Percentiles rank a stretch among this genome's conserved stretches.
These are phyloP conservation scores for Megalops atlanticus DNA, from an alignment of 2,113 vertebrate genomes.

Conservation along the genomic window DNA sequence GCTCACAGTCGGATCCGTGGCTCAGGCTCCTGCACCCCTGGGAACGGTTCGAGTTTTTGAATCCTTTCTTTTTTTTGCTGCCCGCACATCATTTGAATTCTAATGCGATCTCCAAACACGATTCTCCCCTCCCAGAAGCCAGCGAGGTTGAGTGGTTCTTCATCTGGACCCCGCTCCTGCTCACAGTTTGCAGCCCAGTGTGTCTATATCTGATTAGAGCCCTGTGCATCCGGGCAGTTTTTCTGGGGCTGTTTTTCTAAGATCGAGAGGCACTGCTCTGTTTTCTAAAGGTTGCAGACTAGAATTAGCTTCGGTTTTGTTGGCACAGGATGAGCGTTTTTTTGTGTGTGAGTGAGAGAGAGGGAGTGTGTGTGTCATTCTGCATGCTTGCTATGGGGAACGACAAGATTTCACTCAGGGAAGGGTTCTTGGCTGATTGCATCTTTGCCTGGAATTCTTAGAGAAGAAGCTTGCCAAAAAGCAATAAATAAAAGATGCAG, in stretches of 20 bases:
- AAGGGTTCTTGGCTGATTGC: slow-evolving; percentile 95
- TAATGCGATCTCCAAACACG: slow-evolving; percentile 70
- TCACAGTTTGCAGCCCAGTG: slow-evolving; percentile 31
- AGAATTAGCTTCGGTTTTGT: slow-evolving; percentile 59
- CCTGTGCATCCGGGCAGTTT: slow-evolving; percentile 32
- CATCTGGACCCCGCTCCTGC: slow-evolving; percentile 48
- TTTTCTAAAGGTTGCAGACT: slow-evolving; percentile 55
- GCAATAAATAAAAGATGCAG: slow-evolving; percentile 97
- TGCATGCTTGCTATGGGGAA: slow-evolving; percentile 84
- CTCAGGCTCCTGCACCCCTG: slow-evolving; percentile 63
- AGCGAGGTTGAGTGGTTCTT: slow-evolving; percentile 51
- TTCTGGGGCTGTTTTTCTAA: slow-evolving; percentile 32
- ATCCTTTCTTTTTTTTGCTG: slow-evolving; percentile 67
- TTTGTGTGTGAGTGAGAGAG: slow-evolving; percentile 21
- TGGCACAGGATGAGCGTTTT: slow-evolving; percentile 54
- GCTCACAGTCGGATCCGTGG: slow-evolving; percentile 60
- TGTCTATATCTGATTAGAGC: slow-evolving; percentile 23
- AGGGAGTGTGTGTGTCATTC: slow-evolving; percentile 70
- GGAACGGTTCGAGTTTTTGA: slow-evolving; percentile 70
- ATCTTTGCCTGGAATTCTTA: slow-evolving; percentile 92
- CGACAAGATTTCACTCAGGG: slow-evolving; percentile 87
- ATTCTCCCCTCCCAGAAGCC: slow-evolving; percentile 71
- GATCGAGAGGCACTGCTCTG: slow-evolving; percentile 44
- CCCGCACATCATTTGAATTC: slow-evolving; percentile 71
- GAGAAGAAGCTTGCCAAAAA: slow-evolving; percentile 89